A percentile compares a stretch with the other conserved stretches of the same genome.
Conservation (phyloP, 2,888 invertebrate species). For the Leptopterna dolabrata region DNA sequence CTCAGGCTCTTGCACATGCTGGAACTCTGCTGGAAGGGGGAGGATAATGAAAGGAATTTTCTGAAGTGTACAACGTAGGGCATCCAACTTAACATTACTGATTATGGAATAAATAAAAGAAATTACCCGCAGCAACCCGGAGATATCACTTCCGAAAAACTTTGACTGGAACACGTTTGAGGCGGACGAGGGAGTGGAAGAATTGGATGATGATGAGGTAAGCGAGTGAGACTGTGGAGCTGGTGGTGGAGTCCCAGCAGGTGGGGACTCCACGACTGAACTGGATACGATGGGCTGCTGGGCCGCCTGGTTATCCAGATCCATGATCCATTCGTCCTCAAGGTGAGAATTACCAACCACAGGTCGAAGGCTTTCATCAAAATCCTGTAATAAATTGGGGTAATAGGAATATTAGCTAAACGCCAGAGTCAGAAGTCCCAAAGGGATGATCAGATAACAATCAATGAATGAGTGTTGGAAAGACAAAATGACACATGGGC, state of each 20-base stretch:
- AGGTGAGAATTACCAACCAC: neutral
- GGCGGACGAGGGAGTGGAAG: neutral
- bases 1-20: slow-evolving; percentile 31
- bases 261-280: slow-evolving; percentile 13
- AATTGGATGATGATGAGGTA: neutral
- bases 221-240: neutral
- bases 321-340: slow-evolving; percentile 56
- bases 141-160: neutral
- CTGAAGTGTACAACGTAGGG: no score
- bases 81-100: no score
- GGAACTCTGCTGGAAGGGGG: neutral
- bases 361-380: slow-evolving; percentile 21
- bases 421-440: no score
- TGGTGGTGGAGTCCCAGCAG: neutral
- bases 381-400: slow-evolving; percentile 12
- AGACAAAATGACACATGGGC: no score
- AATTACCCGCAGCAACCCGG: neutral
- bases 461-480: no score
- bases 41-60: neutral
- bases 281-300: slow-evolving; percentile 45
- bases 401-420: no score
- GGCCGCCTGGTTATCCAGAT: slow-evolving; percentile 59
- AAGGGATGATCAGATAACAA: no score
- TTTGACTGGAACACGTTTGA: neutral
- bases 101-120: no score